These are phyloP conservation scores for Cataglyphis hispanica DNA, from an alignment of 1,140 invertebrate species.

Conservation along the genomic window DNA sequence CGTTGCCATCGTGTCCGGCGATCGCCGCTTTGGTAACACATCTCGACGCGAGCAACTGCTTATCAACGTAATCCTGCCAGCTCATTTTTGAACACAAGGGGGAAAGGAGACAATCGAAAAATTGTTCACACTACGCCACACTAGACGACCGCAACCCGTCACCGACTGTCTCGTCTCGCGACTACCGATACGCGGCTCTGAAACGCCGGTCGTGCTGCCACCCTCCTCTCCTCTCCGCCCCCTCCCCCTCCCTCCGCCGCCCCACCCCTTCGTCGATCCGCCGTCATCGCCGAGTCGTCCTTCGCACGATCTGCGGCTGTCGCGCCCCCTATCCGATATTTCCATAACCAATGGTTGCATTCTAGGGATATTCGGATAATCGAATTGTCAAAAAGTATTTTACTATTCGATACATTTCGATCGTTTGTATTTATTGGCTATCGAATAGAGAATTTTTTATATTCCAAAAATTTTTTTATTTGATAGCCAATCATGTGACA, in stretches of 20 bases:
- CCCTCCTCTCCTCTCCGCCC: conserved; percentile 48
- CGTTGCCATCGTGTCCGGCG: conserved; percentile 96
- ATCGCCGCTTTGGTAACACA: conserved; percentile 97
- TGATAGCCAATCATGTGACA: too few relatives aligned
- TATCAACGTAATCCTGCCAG: conserved; percentile 99
- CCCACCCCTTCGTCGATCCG: background rate
- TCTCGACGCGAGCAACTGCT: conserved; percentile 96
- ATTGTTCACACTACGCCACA: conserved; percentile 77
- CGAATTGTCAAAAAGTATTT: too few relatives aligned
- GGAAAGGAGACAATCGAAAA: conserved; percentile 65
- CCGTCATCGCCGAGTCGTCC: conserved; percentile 18
- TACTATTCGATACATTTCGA: too few relatives aligned
- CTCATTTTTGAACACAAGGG: conserved; percentile 90
- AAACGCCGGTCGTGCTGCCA: conserved; percentile 75
- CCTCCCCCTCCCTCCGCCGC: conserved; percentile 36
- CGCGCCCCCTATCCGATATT: background rate
- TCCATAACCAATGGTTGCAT: background rate
- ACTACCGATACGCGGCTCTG: conserved; percentile 78
- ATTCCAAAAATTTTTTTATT: too few relatives aligned
- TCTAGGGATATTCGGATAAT: background rate
- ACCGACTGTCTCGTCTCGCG: conserved; percentile 80
- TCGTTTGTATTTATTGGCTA: too few relatives aligned
- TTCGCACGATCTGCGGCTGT: background rate
- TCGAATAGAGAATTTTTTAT: too few relatives aligned
- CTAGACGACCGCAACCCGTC: conserved; percentile 77